Percentiles rank a stretch among this genome's conserved stretches.
phyloP scores from a whole-genome alignment of 2,113 vertebrate species.

The Hucho hucho region DNA sequence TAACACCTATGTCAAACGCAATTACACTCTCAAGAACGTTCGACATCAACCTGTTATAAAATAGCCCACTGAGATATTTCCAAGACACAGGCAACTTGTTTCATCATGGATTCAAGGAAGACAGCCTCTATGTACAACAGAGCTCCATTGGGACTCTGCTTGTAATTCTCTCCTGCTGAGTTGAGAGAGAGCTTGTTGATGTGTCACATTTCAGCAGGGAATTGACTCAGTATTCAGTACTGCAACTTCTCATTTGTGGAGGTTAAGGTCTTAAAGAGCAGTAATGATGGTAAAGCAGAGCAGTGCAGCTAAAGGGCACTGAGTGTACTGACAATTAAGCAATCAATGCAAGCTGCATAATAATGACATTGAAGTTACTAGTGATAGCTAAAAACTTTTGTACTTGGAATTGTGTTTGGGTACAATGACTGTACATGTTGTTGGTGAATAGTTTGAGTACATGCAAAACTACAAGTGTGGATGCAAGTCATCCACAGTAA shows the following conservation, averaged over 20 bases:
- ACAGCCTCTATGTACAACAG: neutral
- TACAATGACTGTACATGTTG: neutral
- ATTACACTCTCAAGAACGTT: too few relatives aligned
- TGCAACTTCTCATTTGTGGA: neutral
- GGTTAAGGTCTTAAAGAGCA: conserved; percentile 10
- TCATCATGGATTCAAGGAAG: neutral
- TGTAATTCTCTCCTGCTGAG: neutral
- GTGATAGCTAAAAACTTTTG: neutral
- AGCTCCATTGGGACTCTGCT: neutral
- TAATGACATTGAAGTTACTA: neutral
- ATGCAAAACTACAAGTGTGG: neutral
- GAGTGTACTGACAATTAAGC: conserved; percentile 7
- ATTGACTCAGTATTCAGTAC: conserved; percentile 4
- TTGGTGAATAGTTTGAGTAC: neutral
- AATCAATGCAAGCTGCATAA: neutral
- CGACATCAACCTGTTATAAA: too few relatives aligned
- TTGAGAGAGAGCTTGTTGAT: neutral
- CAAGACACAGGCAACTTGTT: neutral
- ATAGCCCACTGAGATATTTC: too few relatives aligned
- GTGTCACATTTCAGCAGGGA: neutral
- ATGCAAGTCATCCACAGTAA: neutral
- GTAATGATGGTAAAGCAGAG: neutral
- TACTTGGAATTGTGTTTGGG: neutral
- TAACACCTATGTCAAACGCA: too few relatives aligned
- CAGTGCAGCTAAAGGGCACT: neutral